Conservation (phyloP, 1,140 invertebrate genomes). For the Euwallacea similis region DNA sequence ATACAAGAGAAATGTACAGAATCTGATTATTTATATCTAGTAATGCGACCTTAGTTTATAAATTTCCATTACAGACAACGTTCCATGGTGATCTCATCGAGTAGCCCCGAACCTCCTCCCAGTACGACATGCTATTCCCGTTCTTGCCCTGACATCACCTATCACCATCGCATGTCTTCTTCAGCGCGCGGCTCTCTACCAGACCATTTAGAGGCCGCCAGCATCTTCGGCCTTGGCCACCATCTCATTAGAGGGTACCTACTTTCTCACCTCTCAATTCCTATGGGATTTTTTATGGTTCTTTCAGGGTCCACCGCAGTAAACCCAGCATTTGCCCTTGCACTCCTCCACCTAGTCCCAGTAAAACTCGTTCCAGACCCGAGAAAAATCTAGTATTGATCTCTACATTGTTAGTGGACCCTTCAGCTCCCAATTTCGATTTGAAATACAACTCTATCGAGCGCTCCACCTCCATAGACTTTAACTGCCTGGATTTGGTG, state of each 20-base stretch:
- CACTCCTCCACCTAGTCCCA: slow-evolving; percentile 74
- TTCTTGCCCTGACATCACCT: slow-evolving; percentile 81
- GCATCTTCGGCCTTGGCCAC: slow-evolving; percentile 53
- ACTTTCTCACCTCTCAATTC: background rate
- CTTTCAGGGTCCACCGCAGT: background rate
- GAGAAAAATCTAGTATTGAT: slow-evolving; percentile 62
- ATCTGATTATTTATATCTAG: too few relatives aligned
- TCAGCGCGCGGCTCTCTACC: slow-evolving; percentile 63
- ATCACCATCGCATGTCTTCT: slow-evolving; percentile 38
- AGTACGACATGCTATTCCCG: slow-evolving; percentile 68
- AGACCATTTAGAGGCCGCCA: slow-evolving; percentile 66
- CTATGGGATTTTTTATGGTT: too few relatives aligned
- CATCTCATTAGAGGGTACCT: background rate
- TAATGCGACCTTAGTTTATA: too few relatives aligned
- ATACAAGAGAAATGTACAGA: too few relatives aligned
- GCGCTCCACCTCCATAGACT: slow-evolving; percentile 70
- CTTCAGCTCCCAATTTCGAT: slow-evolving; percentile 60
- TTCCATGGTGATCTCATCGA: slow-evolving; percentile 68
- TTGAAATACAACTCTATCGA: slow-evolving; percentile 59
- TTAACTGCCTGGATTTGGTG: slow-evolving; percentile 87
- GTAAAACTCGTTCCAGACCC: slow-evolving; percentile 38
- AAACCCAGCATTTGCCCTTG: slow-evolving; percentile 56
- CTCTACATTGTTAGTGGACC: slow-evolving; percentile 62
- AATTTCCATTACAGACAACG: slow-evolving; percentile 61
- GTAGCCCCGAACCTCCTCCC: slow-evolving; percentile 54